Evolutionary conservation across 2,888 invertebrate genomes (phyloP).

Genomic region (Diogma glabrata): DNA sequence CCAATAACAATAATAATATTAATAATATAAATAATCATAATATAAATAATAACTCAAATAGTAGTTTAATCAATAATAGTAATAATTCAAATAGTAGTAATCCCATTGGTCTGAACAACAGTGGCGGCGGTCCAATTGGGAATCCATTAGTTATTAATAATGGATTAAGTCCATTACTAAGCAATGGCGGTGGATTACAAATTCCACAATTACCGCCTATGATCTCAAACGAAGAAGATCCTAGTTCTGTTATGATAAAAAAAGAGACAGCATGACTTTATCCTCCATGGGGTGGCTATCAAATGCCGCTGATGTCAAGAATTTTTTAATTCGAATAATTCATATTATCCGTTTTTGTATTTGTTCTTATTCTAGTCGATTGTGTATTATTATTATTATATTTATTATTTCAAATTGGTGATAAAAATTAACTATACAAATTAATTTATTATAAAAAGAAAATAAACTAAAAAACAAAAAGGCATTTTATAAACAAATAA

Average conservation of each 20-base stretch:
- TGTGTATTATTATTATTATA: background rate
- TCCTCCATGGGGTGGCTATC: constrained; percentile 57
- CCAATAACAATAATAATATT: constrained; percentile 21
- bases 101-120: background rate
- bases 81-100: constrained; percentile 1
- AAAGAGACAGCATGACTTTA: constrained; percentile 76
- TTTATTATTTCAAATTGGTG: too few species aligned
- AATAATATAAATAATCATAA: constrained; percentile 9
- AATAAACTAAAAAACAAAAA: too few species aligned
- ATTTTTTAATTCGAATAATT: constrained; percentile 29
- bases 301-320: constrained; percentile 32
- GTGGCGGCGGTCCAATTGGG: background rate
- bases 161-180: constrained; percentile 11
- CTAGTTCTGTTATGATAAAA: constrained; percentile 31
- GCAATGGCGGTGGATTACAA: constrained; percentile 24
- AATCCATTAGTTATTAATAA: constrained; percentile 8
- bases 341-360: too few species aligned
- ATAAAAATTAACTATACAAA: too few species aligned
- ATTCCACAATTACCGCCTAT: constrained; percentile 30
- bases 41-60: constrained; percentile 5
- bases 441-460: too few species aligned
- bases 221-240: constrained; percentile 29
- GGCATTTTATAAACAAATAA: too few species aligned
- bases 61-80: constrained; percentile 4
- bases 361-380: constrained; percentile 4